Evolutionary conservation across 1,140 invertebrate genomes (phyloP).

Genomic region (Brachionus sp.): DNA sequence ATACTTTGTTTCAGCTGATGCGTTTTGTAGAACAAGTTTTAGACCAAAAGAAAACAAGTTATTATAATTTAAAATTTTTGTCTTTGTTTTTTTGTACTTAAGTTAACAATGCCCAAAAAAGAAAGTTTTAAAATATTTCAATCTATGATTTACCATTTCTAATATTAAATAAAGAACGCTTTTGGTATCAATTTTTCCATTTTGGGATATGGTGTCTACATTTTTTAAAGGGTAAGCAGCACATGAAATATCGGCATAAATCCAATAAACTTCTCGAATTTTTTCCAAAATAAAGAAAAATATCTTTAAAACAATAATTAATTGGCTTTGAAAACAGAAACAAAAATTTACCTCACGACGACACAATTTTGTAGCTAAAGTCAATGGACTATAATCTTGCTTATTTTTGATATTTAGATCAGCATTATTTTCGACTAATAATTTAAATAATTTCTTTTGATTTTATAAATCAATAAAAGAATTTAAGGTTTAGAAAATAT

Average conservation of each 20-base stretch:
- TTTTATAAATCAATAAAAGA: background rate
- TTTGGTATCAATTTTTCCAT: slow-evolving; percentile 84
- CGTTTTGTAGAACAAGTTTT: too few species aligned
- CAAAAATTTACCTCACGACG: slow-evolving; percentile 67
- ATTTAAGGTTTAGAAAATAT: slow-evolving; percentile 20
- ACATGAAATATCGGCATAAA: slow-evolving; percentile 79
- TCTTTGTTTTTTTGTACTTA: too few species aligned
- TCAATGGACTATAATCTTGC: slow-evolving; percentile 83
- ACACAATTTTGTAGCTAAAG: slow-evolving; percentile 85
- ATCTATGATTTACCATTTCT: slow-evolving; percentile 73
- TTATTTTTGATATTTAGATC: slow-evolving; percentile 78
- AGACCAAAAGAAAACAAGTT: too few species aligned
- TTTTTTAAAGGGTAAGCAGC: slow-evolving; percentile 91
- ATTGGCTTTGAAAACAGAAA: background rate
- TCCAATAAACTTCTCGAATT: slow-evolving; percentile 89
- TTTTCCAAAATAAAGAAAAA: slow-evolving; percentile 93
- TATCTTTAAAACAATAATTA: slow-evolving; percentile 62
- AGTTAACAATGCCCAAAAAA: too few species aligned
- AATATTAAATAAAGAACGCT: slow-evolving; percentile 95
- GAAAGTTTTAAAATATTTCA: background rate
- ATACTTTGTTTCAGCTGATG: too few species aligned
- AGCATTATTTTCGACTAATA: slow-evolving; percentile 85
- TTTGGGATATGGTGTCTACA: slow-evolving; percentile 88
- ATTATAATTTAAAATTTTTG: too few species aligned
- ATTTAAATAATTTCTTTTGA: slow-evolving; percentile 79